Conservation (phyloP, 2,113 vertebrate species). For the Oreochromis tanganicae region DNA sequence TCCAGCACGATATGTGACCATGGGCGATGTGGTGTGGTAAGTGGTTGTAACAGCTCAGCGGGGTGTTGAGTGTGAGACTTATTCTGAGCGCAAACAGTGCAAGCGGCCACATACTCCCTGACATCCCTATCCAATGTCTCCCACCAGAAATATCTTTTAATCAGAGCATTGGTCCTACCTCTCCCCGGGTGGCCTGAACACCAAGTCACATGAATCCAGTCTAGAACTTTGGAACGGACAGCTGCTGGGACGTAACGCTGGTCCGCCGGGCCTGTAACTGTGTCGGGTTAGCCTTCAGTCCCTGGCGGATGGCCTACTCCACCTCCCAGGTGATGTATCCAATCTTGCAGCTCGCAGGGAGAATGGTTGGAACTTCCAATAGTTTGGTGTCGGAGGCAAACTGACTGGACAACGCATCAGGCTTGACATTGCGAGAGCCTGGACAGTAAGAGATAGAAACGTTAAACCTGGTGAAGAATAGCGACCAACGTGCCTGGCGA, state of each 20-base stretch:
- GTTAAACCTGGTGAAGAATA: not conserved
- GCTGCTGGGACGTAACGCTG: not conserved
- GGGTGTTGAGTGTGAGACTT: not conserved
- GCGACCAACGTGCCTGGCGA: not conserved
- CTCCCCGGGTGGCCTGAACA: not conserved
- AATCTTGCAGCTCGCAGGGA: not conserved
- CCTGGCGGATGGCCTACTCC: not conserved
- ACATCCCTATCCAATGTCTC: not conserved
- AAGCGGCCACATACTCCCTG: not conserved
- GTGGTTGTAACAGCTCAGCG: not conserved
- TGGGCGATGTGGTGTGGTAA: not conserved
- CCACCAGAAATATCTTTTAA: not conserved
- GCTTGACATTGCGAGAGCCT: not conserved
- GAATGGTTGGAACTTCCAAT: not conserved
- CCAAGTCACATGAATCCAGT: not conserved
- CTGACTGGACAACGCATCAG: not conserved
- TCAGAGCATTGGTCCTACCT: not conserved
- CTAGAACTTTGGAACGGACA: not conserved
- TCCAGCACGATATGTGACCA: fast-evolving
- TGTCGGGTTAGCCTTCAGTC: fast-evolving
- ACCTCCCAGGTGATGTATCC: not conserved
- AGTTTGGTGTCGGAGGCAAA: fast-evolving
- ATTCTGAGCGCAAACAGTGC: not conserved
- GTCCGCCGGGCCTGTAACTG: not conserved
- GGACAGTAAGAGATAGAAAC: not conserved